Conservation (phyloP, 2,888 invertebrate species). For the Drosophila vallismaia region DNA sequence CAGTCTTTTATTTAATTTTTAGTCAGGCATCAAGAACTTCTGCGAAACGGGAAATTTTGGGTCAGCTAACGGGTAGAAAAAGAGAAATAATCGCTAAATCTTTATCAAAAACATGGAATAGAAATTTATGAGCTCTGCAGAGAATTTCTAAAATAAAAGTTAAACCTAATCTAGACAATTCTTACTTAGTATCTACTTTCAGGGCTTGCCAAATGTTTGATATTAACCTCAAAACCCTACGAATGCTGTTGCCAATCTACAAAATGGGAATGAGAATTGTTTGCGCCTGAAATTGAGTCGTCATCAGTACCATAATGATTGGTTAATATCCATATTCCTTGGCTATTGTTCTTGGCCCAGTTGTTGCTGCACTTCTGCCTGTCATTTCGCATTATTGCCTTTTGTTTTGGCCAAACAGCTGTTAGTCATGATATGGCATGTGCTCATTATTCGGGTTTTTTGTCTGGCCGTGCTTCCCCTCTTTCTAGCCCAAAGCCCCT, state of each 20-base stretch:
- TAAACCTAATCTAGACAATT: not conserved
- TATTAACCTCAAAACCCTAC: not conserved
- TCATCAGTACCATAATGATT: conserved; percentile 48
- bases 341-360: conserved; percentile 11
- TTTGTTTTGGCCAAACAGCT: conserved; percentile 69
- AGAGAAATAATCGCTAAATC: not conserved
- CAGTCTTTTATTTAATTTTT: conserved; percentile 27
- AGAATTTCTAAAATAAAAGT: not conserved
- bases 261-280: no score
- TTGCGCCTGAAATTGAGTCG: conserved; percentile 51
- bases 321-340: conserved; percentile 8
- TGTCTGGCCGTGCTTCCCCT: not conserved
- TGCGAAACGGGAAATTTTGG: conserved; percentile 17
- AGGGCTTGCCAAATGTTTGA: not conserved
- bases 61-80: conserved; percentile 15
- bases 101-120: not conserved
- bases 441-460: conserved; percentile 26
- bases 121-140: not conserved
- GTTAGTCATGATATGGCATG: conserved; percentile 58
- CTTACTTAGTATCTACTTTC: not conserved
- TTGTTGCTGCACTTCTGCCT: conserved; percentile 38
- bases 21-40: conserved; percentile 9
- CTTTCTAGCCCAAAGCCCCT: not conserved
- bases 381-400: conserved; percentile 55
- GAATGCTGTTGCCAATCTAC: no score